Percentiles rank a stretch among this genome's conserved stretches.
These are phyloP conservation scores for Xenopus tropicalis DNA, from an alignment of 2,113 vertebrate species.

Conservation along the genomic window DNA sequence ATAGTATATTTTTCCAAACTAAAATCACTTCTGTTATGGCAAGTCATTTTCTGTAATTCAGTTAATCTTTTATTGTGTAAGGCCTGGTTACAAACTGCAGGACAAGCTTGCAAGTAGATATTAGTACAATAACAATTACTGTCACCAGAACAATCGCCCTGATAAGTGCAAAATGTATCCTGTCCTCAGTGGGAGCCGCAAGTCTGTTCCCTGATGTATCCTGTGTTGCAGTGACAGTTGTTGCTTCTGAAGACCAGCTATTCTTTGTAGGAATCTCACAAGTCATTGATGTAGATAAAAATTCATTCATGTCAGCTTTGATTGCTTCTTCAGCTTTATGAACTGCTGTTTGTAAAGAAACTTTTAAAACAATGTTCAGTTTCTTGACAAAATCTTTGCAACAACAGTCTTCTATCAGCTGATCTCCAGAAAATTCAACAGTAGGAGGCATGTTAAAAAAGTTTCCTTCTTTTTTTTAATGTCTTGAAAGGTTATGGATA, in stretches of 20 bases:
- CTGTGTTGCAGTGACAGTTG: background rate
- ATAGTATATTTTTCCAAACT: no score
- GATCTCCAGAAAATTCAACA: constrained; percentile 20
- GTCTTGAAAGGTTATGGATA: no score
- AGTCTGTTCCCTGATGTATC: background rate
- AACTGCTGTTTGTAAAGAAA: constrained; percentile 17
- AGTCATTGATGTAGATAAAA: background rate
- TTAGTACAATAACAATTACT: constrained; percentile 24
- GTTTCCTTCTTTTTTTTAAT: background rate
- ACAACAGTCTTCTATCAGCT: constrained; percentile 1
- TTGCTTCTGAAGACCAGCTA: background rate
- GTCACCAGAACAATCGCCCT: constrained; percentile 19
- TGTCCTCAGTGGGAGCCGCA: background rate
- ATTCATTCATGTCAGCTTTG: constrained; percentile 12
- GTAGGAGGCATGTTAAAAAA: constrained; percentile 13
- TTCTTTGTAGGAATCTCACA: constrained; percentile 1
- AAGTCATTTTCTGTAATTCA: no score
- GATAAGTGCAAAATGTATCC: constrained; percentile 23
- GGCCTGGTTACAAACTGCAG: constrained; percentile 29
- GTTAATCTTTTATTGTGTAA: constrained; percentile 10
- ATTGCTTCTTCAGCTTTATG: constrained; percentile 19
- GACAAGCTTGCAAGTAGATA: constrained; percentile 26
- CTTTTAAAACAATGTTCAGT: background rate
- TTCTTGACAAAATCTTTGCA: constrained; percentile 22
- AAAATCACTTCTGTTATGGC: no score